phyloP scores from a whole-genome alignment of 2,888 invertebrate species.

The Ornithoptera alexandrae region DNA sequence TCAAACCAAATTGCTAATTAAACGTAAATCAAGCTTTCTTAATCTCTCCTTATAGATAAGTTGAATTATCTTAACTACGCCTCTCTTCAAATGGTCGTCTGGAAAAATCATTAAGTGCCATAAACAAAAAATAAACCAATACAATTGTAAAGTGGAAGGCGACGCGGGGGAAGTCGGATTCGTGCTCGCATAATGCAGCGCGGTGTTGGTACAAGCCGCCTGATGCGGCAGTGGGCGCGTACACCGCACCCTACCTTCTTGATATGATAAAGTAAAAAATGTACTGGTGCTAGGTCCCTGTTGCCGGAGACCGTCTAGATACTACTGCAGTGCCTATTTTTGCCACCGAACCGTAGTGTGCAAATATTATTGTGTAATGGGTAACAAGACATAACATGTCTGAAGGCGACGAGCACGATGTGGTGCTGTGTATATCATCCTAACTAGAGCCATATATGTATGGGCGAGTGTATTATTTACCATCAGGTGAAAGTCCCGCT shows the following conservation, averaged over 20 bases:
- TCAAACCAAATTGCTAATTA: not conserved
- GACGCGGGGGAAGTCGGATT: not conserved
- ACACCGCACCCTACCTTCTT: slow-evolving; percentile 1
- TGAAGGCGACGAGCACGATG: too few species aligned
- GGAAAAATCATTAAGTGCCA: not conserved
- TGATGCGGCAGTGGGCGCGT: slow-evolving; percentile 15
- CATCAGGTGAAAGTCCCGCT: too few species aligned
- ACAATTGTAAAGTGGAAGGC: not conserved
- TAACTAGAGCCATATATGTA: too few species aligned
- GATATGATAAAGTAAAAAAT: slow-evolving; percentile 3
- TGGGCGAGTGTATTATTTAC: too few species aligned
- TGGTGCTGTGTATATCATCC: too few species aligned
- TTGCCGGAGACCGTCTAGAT: too few species aligned
- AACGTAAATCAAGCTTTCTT: not conserved
- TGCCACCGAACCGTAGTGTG: too few species aligned
- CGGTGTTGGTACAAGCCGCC: slow-evolving; percentile 19
- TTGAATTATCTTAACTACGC: slow-evolving; percentile 2
- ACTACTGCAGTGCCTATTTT: too few species aligned
- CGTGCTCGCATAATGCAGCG: slow-evolving; percentile 27
- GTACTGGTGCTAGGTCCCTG: too few species aligned
- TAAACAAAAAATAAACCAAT: slow-evolving; percentile 1
- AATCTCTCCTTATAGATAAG: slow-evolving; percentile 4
- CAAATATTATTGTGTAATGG: too few species aligned
- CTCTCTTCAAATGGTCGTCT: not conserved
- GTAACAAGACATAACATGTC: too few species aligned